These are phyloP conservation scores for Rhinolophus ferrumequinum DNA, from an alignment of 2,113 vertebrate genomes.

Conservation along the genomic window DNA sequence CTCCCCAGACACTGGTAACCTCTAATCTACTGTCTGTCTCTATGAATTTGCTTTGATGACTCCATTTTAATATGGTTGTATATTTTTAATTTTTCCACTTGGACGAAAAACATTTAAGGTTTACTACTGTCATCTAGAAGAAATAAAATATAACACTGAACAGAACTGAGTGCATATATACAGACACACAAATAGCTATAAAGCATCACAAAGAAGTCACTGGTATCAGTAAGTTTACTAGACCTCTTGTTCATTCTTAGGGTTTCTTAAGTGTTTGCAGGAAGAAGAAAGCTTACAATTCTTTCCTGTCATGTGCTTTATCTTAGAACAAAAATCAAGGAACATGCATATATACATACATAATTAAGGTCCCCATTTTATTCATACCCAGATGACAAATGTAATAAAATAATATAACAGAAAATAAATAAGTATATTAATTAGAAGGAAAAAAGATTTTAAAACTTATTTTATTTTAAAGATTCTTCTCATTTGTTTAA, in stretches of 20 bases:
- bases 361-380: constrained; percentile 14
- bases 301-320: constrained; percentile 28
- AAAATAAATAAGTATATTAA: neutral
- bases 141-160: constrained; percentile 21
- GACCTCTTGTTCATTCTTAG: neutral
- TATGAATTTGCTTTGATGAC: constrained; percentile 44
- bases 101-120: neutral
- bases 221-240: constrained; percentile 20
- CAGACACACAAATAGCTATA: neutral
- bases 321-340: constrained; percentile 44
- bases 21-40: constrained; percentile 38
- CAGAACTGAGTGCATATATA: neutral
- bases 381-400: neutral
- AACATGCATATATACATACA: neutral
- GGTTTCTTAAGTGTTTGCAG: constrained; percentile 21
- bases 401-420: neutral
- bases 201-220: constrained; percentile 22
- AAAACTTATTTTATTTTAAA: constrained; percentile 45
- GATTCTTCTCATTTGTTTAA: neutral
- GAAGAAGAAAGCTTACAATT: constrained; percentile 33
- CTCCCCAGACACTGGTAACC: neutral
- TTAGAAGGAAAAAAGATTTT: neutral
- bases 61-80: constrained; percentile 45
- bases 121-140: neutral
- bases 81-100: constrained; percentile 43